Evolutionary conservation across 1,140 invertebrate species (phyloP).

Genomic region (Ostrea denselamellosa): DNA sequence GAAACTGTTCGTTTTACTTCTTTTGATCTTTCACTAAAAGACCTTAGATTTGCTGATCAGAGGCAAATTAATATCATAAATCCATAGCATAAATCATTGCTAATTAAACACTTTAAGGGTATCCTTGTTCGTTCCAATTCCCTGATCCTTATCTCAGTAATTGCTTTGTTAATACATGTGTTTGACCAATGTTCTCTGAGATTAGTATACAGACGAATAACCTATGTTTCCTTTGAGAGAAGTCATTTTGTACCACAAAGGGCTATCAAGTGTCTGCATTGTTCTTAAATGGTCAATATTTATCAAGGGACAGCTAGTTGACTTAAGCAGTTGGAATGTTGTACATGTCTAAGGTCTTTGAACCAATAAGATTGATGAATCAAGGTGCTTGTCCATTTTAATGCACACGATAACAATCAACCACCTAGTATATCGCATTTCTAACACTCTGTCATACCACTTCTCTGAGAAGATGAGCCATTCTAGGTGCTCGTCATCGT

Average conservation of each 20-base stretch:
- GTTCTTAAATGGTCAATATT: constrained; percentile 28
- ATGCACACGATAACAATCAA: background rate
- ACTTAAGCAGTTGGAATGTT: background rate
- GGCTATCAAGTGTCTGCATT: background rate
- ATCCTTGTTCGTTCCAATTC: constrained; percentile 9
- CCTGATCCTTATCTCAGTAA: background rate
- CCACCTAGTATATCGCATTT: constrained; percentile 8
- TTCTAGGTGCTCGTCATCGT: background rate
- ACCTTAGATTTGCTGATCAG: background rate
- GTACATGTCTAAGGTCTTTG: background rate
- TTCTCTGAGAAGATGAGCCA: background rate
- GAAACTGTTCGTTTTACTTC: background rate
- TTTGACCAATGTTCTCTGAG: background rate
- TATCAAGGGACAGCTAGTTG: background rate
- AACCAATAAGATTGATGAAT: constrained; percentile 10
- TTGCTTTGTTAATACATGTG: constrained; percentile 18
- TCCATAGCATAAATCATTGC: constrained; percentile 18
- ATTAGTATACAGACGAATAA: background rate
- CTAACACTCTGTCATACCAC: background rate
- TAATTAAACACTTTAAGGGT: constrained; percentile 33
- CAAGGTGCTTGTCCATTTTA: background rate
- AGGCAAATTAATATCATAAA: constrained; percentile 35
- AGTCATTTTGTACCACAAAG: constrained; percentile 10
- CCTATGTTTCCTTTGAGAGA: background rate
- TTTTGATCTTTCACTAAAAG: background rate